Evolutionary conservation across 92 coral and sea anemone genomes (phyloP).

Genomic region (Porites lobata): DNA sequence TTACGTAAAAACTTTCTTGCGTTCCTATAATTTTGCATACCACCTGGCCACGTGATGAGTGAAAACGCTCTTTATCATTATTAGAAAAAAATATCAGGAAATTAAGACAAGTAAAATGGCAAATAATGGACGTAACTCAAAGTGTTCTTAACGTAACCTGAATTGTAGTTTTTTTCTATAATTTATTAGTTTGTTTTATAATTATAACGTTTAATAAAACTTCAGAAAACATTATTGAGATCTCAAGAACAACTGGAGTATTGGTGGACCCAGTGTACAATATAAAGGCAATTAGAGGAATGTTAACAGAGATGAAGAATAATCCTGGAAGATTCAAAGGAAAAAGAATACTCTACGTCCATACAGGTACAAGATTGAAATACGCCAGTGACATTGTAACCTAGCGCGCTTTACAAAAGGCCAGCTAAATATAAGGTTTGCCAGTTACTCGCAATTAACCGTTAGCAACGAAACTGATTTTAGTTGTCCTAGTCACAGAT

Average conservation of each 20-base stretch:
- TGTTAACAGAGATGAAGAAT: conserved; percentile 78
- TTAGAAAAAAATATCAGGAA: no score
- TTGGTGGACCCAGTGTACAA: conserved; percentile 89
- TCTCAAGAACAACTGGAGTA: conserved; percentile 82
- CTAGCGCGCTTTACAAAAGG: no score
- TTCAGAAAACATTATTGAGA: conserved; percentile 71
- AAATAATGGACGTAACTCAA: no score
- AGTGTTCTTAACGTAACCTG: neutral
- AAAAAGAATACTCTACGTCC: conserved; percentile 76
- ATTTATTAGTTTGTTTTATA: neutral
- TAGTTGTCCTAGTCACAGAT: no score
- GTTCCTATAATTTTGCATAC: no score
- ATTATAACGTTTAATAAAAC: neutral
- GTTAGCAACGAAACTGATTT: no score
- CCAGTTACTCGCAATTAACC: no score
- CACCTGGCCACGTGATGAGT: no score
- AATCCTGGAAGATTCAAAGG: conserved; percentile 88
- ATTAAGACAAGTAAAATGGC: no score
- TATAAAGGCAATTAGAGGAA: conserved; percentile 84
- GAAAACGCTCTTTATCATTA: no score
- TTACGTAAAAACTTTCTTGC: no score
- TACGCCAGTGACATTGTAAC: neutral
- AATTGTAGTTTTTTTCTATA: neutral
- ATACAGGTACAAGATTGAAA: conserved; percentile 66
- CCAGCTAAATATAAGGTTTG: no score